A percentile compares a stretch with the other conserved stretches of the same genome.
Conservation (phyloP, 2,113 vertebrate species). For the Cottus gobio region DNA sequence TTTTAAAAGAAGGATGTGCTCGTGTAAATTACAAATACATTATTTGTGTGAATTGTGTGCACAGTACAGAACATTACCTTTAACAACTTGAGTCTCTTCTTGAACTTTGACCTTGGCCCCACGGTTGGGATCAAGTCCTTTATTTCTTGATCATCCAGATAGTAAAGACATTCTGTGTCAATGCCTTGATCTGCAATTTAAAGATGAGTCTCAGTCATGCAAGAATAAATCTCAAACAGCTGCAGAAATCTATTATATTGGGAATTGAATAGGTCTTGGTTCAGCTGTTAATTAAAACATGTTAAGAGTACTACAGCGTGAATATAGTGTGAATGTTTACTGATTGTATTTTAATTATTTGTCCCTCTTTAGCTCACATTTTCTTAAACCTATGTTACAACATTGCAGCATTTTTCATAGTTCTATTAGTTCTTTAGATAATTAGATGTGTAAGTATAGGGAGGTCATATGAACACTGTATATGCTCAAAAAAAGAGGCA, state of each 20-base stretch:
- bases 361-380: neutral
- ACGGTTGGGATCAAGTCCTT: neutral
- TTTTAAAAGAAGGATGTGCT: neutral
- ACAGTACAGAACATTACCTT: conserved; percentile 35
- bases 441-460: neutral
- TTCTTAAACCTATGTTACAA: no score
- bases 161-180: conserved; percentile 9
- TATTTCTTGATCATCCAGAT: conserved; percentile 20
- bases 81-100: conserved; percentile 17
- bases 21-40: neutral
- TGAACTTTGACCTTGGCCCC: conserved; percentile 29
- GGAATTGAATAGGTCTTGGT: neutral
- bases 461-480: neutral
- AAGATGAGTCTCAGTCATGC: neutral
- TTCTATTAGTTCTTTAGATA: neutral
- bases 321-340: neutral
- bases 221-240: neutral
- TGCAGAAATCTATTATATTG: neutral
- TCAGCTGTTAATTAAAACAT: neutral
- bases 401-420: no score
- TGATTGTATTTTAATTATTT: neutral
- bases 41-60: neutral
- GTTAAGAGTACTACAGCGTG: no score
- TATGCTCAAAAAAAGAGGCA: neutral
- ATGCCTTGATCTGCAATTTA: conserved; percentile 34